Evolutionary conservation across 2,797 vertebrate species (phyloP).

Genomic region (Pipistrellus kuhlii): DNA sequence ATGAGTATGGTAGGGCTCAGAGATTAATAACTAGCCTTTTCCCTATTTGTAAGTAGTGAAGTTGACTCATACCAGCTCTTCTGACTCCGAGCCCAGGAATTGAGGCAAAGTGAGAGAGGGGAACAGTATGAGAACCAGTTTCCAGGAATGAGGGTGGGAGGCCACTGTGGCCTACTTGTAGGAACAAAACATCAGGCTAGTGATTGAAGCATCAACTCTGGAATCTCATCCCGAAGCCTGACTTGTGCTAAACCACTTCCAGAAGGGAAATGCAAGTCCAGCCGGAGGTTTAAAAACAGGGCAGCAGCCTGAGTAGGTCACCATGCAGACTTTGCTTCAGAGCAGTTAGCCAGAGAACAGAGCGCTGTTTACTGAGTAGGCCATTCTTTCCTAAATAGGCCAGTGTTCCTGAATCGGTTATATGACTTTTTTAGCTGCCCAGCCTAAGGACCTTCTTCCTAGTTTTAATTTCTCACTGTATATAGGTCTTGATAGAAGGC

Average conservation of each 20-base stretch:
- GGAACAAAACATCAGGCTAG: neutral
- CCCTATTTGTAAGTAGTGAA: slow-evolving; percentile 4
- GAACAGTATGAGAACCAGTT: neutral
- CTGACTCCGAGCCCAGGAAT: neutral
- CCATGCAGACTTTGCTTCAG: neutral
- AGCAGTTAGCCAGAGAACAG: neutral
- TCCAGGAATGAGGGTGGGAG: neutral
- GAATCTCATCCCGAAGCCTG: neutral
- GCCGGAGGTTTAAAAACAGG: neutral
- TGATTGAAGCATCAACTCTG: neutral
- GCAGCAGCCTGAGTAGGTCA: neutral
- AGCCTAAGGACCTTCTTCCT: neutral
- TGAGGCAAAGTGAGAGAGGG: neutral
- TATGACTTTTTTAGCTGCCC: neutral
- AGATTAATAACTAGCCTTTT: slow-evolving; percentile 32
- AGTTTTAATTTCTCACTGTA: neutral
- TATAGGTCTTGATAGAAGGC: neutral
- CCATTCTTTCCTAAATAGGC: neutral
- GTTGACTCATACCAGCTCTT: slow-evolving; percentile 11
- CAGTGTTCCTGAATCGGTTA: neutral
- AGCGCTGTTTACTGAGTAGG: neutral
- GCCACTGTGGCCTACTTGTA: neutral
- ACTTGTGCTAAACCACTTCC: neutral
- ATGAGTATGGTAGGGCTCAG: neutral
- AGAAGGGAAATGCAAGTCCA: neutral